Percentiles rank a stretch among this genome's conserved stretches.
phyloP scores from a whole-genome alignment of 1,140 invertebrate genomes.

The Centruroides sculpturatus region DNA sequence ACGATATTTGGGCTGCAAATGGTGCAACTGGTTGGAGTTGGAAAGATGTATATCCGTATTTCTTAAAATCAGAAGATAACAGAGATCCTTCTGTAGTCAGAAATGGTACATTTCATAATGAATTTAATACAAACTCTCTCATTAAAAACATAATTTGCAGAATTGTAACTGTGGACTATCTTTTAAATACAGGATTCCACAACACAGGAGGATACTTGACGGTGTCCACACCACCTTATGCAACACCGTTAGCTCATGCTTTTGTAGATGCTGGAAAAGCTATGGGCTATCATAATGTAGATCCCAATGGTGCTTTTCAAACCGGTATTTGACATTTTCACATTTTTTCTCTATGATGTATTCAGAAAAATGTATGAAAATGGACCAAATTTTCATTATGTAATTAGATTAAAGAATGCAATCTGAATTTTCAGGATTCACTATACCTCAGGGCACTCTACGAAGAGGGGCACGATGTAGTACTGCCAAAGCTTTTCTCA shows the following conservation, averaged over 20 bases:
- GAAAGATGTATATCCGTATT: slow-evolving; percentile 70
- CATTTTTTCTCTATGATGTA: no score
- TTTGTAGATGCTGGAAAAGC: slow-evolving; percentile 66
- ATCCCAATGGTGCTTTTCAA: slow-evolving; percentile 66
- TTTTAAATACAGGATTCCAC: slow-evolving; percentile 44
- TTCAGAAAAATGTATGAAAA: no score
- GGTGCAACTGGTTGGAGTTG: slow-evolving; percentile 89
- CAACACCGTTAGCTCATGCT: slow-evolving; percentile 57
- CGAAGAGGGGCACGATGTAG: slow-evolving; percentile 75
- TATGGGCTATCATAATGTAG: slow-evolving; percentile 60
- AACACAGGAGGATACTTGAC: slow-evolving; percentile 61
- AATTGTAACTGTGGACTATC: no score
- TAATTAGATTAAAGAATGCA: background rate
- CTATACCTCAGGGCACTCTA: slow-evolving; percentile 59
- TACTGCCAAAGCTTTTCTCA: slow-evolving; percentile 72
- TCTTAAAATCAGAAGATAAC: slow-evolving; percentile 78
- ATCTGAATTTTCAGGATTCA: slow-evolving; percentile 12
- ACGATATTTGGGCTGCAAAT: slow-evolving; percentile 77
- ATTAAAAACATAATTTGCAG: no score
- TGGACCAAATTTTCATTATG: no score
- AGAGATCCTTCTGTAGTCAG: slow-evolving; percentile 61
- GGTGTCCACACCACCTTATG: slow-evolving; percentile 66
- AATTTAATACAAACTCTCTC: no score
- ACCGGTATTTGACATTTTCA: background rate
- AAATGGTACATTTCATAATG: slow-evolving; percentile 29